A percentile compares a stretch with the other conserved stretches of the same genome.
phyloP scores from a whole-genome alignment of 2,888 invertebrate genomes.

The Acanthosepion pharaonis region DNA sequence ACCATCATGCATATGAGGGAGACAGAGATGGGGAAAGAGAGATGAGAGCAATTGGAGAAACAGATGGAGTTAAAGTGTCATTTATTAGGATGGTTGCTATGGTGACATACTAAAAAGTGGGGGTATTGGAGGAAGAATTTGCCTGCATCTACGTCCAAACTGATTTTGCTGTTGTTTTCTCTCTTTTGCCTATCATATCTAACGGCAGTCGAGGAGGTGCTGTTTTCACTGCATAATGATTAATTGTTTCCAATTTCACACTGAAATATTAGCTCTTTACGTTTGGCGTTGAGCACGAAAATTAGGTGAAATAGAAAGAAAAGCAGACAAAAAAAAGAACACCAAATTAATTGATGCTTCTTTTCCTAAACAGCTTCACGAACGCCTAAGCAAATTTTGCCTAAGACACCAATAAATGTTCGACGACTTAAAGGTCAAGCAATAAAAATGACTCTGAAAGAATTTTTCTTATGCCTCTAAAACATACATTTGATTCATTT shows the following conservation, averaged over 20 bases:
- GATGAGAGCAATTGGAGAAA: not conserved
- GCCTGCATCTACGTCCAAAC: too few species aligned
- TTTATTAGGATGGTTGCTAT: not conserved
- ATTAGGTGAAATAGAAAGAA: not conserved
- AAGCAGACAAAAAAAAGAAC: not conserved
- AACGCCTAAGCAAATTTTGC: not conserved
- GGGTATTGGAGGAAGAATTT: too few species aligned
- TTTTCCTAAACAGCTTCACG: not conserved
- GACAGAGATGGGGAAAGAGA: not conserved
- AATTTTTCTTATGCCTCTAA: not conserved
- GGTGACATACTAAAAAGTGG: not conserved
- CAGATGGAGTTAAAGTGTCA: not conserved
- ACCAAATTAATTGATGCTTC: not conserved
- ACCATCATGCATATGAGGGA: not conserved
- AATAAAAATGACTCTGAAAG: not conserved
- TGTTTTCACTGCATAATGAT: not conserved
- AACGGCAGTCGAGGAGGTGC: not conserved
- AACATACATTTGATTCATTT: not conserved
- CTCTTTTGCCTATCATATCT: not conserved
- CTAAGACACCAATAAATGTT: not conserved
- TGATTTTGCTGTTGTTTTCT: too few species aligned
- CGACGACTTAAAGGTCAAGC: not conserved
- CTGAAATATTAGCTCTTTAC: not conserved
- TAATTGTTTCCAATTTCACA: not conserved
- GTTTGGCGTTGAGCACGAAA: not conserved